phyloP scores from a whole-genome alignment of 2,113 vertebrate species.

The Panthera uncia region DNA sequence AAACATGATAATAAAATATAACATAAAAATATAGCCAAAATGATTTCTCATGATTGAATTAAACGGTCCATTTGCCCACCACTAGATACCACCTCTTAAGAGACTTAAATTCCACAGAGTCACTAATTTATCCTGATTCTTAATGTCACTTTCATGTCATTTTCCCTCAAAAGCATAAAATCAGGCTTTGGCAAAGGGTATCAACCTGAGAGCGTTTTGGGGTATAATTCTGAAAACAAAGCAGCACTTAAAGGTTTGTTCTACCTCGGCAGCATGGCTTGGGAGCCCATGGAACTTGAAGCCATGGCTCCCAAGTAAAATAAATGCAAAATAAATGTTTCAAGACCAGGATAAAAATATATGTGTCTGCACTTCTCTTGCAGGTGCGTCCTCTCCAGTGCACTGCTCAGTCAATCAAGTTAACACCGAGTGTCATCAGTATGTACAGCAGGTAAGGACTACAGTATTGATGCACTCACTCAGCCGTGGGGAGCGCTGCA shows the following conservation, averaged over 20 bases:
- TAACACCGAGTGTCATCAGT: slow-evolving; percentile 91
- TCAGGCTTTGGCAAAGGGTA: slow-evolving; percentile 73
- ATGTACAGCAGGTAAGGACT: slow-evolving; percentile 89
- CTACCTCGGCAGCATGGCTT: slow-evolving; percentile 82
- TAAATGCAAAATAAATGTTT: slow-evolving; percentile 83
- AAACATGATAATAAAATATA: slow-evolving; percentile 83
- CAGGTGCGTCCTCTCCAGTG: slow-evolving; percentile 87
- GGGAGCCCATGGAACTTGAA: slow-evolving; percentile 81
- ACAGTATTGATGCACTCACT: slow-evolving; percentile 89
- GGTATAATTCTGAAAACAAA: slow-evolving; percentile 84
- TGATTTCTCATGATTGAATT: slow-evolving; percentile 78
- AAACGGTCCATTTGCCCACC: slow-evolving; percentile 78
- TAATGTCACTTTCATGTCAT: slow-evolving; percentile 76
- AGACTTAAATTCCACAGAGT: slow-evolving; percentile 76
- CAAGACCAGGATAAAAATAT: slow-evolving; percentile 84
- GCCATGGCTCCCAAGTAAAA: slow-evolving; percentile 80
- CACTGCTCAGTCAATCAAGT: slow-evolving; percentile 89
- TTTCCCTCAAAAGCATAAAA: slow-evolving; percentile 80
- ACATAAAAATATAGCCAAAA: slow-evolving; percentile 81
- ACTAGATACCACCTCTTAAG: slow-evolving; percentile 72
- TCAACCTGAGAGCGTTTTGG: slow-evolving; percentile 80
- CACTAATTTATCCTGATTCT: slow-evolving; percentile 79
- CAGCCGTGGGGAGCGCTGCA: slow-evolving; percentile 89
- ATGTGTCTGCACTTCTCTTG: slow-evolving; percentile 85
- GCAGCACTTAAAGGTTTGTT: slow-evolving; percentile 79